phyloP scores from a whole-genome alignment of 2,888 invertebrate species.

The Neuroscelio doddi region DNA sequence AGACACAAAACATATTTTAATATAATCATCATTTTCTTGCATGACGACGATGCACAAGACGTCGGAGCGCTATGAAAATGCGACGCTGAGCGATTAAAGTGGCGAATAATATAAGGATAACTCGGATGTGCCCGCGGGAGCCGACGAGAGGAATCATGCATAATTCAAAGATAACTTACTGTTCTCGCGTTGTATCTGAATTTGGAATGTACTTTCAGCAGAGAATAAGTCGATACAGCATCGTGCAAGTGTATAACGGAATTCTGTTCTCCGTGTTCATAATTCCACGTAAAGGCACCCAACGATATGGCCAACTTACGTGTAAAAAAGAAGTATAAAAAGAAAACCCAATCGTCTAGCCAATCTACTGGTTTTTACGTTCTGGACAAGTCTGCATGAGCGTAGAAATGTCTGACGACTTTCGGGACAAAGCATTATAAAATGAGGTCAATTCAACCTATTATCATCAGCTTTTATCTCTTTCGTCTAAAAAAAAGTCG shows the following conservation, averaged over 20 bases:
- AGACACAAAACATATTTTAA: no score
- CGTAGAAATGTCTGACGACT: no score
- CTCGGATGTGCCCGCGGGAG: constrained; percentile 18
- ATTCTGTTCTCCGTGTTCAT: no score
- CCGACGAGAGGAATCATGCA: constrained; percentile 51
- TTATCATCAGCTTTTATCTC: no score
- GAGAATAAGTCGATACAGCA: constrained; percentile 34
- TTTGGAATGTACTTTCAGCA: constrained; percentile 28
- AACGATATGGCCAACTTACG: neutral
- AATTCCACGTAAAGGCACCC: constrained; percentile 11
- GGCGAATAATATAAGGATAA: constrained; percentile 23
- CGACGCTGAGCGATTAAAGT: constrained; percentile 16
- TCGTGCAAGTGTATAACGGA: constrained; percentile 26
- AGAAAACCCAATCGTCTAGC: no score
- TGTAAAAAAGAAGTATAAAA: constrained; percentile 1
- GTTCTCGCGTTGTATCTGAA: constrained; percentile 37
- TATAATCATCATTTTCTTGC: no score
- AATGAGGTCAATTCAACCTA: no score
- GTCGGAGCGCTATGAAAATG: neutral
- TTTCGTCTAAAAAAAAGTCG: no score
- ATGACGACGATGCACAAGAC: neutral
- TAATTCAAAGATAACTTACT: constrained; percentile 56
- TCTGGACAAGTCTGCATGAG: no score
- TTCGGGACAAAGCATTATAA: no score
- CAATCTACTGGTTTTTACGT: no score